phyloP scores from a whole-genome alignment of 2,797 vertebrate genomes.

The Semotilus atromaculatus region DNA sequence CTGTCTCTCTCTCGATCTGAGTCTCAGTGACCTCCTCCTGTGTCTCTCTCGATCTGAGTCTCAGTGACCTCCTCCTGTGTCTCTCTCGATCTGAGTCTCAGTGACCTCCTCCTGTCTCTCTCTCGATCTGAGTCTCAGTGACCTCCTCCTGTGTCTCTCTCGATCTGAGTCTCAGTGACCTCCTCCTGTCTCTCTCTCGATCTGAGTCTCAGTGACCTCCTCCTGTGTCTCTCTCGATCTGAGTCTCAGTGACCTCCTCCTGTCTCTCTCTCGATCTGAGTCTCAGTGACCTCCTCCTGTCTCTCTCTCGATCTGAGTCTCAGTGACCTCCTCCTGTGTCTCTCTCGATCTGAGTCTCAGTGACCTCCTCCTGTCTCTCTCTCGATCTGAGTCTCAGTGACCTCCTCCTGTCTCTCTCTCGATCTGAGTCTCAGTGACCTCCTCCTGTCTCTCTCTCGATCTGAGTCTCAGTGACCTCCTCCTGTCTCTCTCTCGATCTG shows the following conservation, averaged over 20 bases:
- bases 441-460: conserved; percentile 12
- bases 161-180: too few species aligned
- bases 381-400: too few species aligned
- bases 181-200: conserved; percentile 15
- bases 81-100: too few species aligned
- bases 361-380: not conserved
- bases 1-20: conserved; percentile 20
- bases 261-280: conserved; percentile 22
- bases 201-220: not conserved
- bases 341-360: too few species aligned
- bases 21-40: not conserved
- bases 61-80: not conserved
- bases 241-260: not conserved
- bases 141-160: conserved; percentile 6
- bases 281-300: not conserved
- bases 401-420: conserved; percentile 8
- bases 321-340: not conserved
- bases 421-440: too few species aligned
- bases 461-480: not conserved
- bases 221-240: conserved; percentile 15
- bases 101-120: not conserved
- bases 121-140: too few species aligned
- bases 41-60: too few species aligned
- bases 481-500: conserved; percentile 16
- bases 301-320: too few species aligned